Base-by-base conservation (phyloP, 2,888 invertebrate species). In the Eledona agricola region DNA sequence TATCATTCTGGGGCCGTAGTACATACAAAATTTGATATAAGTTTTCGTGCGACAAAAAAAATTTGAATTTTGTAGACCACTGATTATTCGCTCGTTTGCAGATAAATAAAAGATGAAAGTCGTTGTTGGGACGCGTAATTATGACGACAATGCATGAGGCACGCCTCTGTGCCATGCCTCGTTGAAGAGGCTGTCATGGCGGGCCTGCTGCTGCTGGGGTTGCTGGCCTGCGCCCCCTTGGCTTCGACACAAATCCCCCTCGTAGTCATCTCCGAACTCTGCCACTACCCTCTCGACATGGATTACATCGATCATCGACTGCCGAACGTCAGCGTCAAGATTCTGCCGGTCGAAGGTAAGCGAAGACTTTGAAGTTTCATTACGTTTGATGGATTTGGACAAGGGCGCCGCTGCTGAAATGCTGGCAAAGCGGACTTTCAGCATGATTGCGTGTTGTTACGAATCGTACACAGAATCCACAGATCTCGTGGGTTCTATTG, bases 251-350 rank as follows among this genome's bases (percentile, higher is more conserved):
- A 58, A 78, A 76, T 29, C 77, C 74, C 59, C 77, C 77, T 72
- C 78, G 81, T 78, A 22, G 78, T 79, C 38, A 81, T 80, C 2
- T 73, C 70, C 26, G 79, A 77, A 37, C 66, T 65, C 10, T 74
- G 72, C 29, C 74, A 74, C 56, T 81, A 70, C 58, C 84, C 75
- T n/a, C 80, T 82, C 1, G 84, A 83, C 1, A 82, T 84, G 1
- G 83, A 81, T 23, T 83, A 75, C 23, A 82, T 85, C 9, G 83
- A 83, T 66, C 83, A 84, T 52, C 80, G 79, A 60, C 81, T 85
- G 72, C 81, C 82, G 66, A 83, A 79, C 58, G 81, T 78, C 55
- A 80, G 78, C 0, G 75, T 79, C 10, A 78, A 76, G 47, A 71
- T 73, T 42, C 65, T 70, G 29, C 65, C 69, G 2, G 63, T 63